These are phyloP conservation scores for Ctenodactylus gundi DNA, from an alignment of 2,113 vertebrate genomes.

Conservation along the genomic window DNA sequence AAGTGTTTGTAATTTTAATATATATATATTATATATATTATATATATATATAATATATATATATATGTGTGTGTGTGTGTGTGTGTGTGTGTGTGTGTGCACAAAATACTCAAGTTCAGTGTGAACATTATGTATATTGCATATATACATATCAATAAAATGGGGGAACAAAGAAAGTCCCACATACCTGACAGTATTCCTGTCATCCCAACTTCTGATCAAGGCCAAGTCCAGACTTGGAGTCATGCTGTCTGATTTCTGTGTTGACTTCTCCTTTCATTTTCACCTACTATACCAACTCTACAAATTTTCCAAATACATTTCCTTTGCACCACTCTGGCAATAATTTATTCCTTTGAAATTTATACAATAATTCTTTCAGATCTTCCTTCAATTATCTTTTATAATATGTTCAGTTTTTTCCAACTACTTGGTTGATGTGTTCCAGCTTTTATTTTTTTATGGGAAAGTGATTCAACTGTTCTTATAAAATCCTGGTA, in stretches of 20 bases:
- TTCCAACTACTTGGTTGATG: background rate
- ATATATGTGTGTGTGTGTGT: too few species aligned
- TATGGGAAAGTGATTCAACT: background rate
- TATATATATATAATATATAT: too few species aligned
- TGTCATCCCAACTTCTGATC: background rate
- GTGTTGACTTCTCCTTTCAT: background rate
- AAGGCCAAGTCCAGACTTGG: background rate
- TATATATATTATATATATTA: too few species aligned
- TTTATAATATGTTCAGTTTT: background rate
- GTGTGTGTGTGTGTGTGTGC: too few species aligned
- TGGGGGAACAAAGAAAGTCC: background rate
- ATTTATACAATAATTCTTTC: background rate
- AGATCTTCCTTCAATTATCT: background rate
- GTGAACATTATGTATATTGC: too few species aligned
- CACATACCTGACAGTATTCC: background rate
- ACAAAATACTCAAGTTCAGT: too few species aligned
- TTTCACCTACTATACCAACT: background rate
- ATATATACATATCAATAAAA: too few species aligned
- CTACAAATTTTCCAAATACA: background rate
- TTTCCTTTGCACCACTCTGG: background rate
- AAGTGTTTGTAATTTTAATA: too few species aligned
- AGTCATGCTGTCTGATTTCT: background rate
- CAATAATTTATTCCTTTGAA: conserved; percentile 1
- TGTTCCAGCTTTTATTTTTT: background rate
- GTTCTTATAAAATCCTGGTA: background rate